Percentiles rank a stretch among this genome's conserved stretches.
Evolutionary conservation across 2,797 vertebrate genomes (phyloP).

Genomic region (Naso thynnoides): DNA sequence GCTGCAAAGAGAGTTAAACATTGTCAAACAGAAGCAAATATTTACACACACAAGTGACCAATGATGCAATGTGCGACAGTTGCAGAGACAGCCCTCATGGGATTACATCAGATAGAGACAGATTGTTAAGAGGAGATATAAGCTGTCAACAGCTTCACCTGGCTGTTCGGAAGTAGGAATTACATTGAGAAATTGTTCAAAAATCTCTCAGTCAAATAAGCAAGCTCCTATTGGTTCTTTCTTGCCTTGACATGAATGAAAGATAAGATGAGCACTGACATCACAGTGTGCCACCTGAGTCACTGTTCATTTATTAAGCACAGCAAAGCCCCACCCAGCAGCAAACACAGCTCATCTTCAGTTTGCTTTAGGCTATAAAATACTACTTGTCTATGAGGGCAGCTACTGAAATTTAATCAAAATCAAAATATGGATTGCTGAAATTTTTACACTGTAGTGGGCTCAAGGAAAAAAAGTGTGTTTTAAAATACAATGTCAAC

Average conservation of each 20-base stretch:
- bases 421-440: too few species aligned
- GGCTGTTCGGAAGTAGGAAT: not conserved
- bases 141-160: not conserved
- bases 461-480: too few species aligned
- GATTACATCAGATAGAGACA: not conserved
- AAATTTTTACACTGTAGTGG: too few species aligned
- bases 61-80: slow-evolving; percentile 28
- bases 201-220: not conserved
- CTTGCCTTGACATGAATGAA: not conserved
- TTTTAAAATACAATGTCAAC: too few species aligned
- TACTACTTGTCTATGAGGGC: slow-evolving; percentile 5
- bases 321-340: not conserved
- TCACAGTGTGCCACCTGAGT: slow-evolving; percentile 3
- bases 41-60: slow-evolving; percentile 39
- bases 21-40: slow-evolving; percentile 70
- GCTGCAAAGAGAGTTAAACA: slow-evolving; percentile 57
- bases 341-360: not conserved
- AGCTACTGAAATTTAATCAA: not conserved
- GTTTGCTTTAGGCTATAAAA: not conserved
- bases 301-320: slow-evolving; percentile 2
- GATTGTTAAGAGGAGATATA: not conserved
- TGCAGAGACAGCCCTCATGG: not conserved
- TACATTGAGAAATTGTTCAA: too few species aligned
- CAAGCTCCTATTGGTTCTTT: not conserved
- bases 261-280: not conserved